A percentile compares a stretch with the other conserved stretches of the same genome.
phyloP scores from a whole-genome alignment of 1,140 invertebrate species.

The Temnothorax nylanderi region DNA sequence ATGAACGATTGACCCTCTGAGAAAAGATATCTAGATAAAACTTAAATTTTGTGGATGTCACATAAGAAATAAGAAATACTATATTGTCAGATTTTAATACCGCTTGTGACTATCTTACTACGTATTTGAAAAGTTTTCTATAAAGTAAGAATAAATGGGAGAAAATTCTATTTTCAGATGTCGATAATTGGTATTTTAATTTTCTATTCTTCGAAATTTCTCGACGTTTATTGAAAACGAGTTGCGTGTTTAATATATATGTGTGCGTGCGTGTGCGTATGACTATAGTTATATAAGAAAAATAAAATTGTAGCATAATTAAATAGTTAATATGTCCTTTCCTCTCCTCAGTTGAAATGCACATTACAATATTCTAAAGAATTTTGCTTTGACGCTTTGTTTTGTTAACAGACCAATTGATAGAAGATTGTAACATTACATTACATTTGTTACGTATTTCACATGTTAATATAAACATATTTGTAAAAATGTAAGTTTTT shows the following conservation, averaged over 20 bases:
- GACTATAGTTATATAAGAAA: constrained; percentile 21
- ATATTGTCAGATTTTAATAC: background rate
- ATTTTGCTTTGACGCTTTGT: background rate
- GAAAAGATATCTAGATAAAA: background rate
- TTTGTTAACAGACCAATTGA: background rate
- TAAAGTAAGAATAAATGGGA: background rate
- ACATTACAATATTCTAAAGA: background rate
- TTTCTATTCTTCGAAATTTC: background rate
- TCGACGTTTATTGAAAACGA: background rate
- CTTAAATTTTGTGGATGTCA: background rate
- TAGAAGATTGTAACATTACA: background rate
- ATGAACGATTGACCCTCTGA: background rate
- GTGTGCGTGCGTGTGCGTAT: background rate
- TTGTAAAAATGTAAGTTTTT: background rate
- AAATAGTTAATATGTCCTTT: background rate
- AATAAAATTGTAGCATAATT: constrained; percentile 43
- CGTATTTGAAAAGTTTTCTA: background rate
- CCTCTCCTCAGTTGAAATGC: background rate
- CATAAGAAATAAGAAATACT: background rate
- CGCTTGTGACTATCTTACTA: background rate
- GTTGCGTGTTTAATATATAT: background rate
- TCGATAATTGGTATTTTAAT: background rate
- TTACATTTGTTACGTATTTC: background rate
- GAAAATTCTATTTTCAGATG: background rate
- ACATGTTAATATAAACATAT: constrained; percentile 2